Conservation (phyloP, 2,113 vertebrate genomes). For the Etheostoma spectabile region DNA sequence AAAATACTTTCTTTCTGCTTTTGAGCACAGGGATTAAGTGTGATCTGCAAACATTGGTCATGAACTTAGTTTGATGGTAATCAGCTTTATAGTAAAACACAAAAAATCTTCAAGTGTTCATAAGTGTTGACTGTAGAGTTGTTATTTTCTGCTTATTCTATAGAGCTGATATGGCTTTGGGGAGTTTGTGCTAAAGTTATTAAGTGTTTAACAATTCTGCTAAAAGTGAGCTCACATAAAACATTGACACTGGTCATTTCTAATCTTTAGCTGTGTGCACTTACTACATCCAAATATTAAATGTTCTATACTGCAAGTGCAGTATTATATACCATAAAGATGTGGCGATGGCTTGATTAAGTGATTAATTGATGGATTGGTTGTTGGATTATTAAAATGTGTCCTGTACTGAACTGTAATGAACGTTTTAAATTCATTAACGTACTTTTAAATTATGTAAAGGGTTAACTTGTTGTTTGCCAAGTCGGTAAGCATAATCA, state of each 20-base stretch:
- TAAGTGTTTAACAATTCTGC: not conserved
- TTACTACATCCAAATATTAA: not conserved
- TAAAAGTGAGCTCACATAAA: not conserved
- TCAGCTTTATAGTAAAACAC: not conserved
- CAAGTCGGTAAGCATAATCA: slow-evolving; percentile 17
- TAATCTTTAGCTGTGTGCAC: not conserved
- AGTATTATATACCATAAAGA: not conserved
- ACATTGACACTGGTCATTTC: not conserved
- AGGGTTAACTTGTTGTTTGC: not conserved
- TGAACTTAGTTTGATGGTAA: not conserved
- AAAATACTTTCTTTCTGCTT: not conserved
- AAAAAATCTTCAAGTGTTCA: not conserved
- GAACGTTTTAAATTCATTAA: not conserved
- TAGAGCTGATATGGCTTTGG: not conserved
- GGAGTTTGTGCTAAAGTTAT: not conserved
- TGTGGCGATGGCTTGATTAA: not conserved
- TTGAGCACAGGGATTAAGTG: not conserved
- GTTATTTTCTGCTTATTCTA: not conserved
- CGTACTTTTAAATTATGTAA: slow-evolving; percentile 14
- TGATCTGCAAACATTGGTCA: not conserved
- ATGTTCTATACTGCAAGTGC: too few relatives aligned
- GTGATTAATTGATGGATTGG: not conserved
- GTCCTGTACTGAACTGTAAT: not conserved
- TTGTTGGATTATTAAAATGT: not conserved
- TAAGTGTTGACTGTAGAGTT: not conserved